Base-by-base conservation (phyloP, 2,888 invertebrate species). In the Chloroclysta siterata region DNA sequence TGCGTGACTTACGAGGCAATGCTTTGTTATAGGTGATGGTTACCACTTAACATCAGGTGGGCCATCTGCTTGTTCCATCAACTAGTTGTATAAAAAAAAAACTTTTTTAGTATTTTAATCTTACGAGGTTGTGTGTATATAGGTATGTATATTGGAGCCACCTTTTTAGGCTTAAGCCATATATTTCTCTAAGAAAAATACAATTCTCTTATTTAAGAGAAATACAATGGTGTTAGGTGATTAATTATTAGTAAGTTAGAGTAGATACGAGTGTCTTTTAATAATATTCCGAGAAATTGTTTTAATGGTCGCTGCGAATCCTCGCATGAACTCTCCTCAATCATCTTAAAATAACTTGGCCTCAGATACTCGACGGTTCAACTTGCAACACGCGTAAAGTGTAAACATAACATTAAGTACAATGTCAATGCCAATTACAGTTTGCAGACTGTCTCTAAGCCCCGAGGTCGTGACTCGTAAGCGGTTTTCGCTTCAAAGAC, bases 341-440 rank as follows among this genome's bases (percentile, higher is more conserved):
- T 63, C 42, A 65, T 65, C 57, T 63, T 46, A 42, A 65, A 70
- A 70, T 67, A 70, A 50, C 61, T 42, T 11, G 29, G 53, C 17
- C 53, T 54, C 14, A 53, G 60, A 54, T 53, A 57, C 53, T 39
- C 42, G 17, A 55, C 48, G 29, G 51, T 65, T 62, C 53, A 54
- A 51, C 51, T 63, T 66, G 53, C 53, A 22, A 73, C 73, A 66
- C 60, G 68, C 65, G 70, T 75, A 75, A 74, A 50, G 33, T 51
- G 51, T 51, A 51, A 51, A 73, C 70, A 73, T 72, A 50, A 53
- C 53, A 54, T 53, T 77, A 79, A 75, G 75, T 74, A 76, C 79
- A 85, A 82, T 80, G 81, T 82, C 83, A 84, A 83, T 83, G 81
- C 69, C 80, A 80, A 80, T 80, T 80, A 81, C 72, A 74, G 63